These are phyloP conservation scores for Papilio elwesi DNA, from an alignment of 2,888 invertebrate genomes.

Conservation along the genomic window DNA sequence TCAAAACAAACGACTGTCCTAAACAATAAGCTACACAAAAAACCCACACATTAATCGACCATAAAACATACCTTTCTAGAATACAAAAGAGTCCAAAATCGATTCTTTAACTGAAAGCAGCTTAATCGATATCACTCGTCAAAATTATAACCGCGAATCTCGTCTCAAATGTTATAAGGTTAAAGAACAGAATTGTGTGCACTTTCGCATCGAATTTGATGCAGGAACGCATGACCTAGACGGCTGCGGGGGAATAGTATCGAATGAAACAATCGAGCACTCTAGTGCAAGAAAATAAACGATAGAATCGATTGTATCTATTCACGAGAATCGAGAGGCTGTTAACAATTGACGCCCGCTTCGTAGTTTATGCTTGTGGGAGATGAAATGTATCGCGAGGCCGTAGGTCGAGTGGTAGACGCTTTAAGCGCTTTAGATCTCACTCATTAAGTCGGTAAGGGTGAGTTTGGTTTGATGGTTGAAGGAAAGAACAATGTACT, in stretches of 20 bases:
- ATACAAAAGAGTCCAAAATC: conserved; percentile 52
- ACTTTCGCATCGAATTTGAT: conserved; percentile 58
- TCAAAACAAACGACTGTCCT: conserved; percentile 76
- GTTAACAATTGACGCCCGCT: conserved; percentile 82
- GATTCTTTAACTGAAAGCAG: conserved; percentile 44
- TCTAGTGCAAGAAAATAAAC: conserved; percentile 76
- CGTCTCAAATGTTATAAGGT: conserved; percentile 56
- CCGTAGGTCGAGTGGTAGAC: conserved; percentile 68
- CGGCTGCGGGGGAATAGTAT: conserved; percentile 60
- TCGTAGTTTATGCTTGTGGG: conserved; percentile 76
- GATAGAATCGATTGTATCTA: conserved; percentile 77
- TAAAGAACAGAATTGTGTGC: conserved; percentile 59
- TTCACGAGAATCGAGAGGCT: conserved; percentile 80
- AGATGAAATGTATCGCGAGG: conserved; percentile 81
- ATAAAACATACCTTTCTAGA: conserved; percentile 47
- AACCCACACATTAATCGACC: conserved; percentile 41
- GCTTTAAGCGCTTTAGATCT: conserved; percentile 47
- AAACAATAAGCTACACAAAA: conserved; percentile 54
- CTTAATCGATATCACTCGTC: conserved; percentile 69
- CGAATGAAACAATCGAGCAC: conserved; percentile 75
- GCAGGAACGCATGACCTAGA: conserved; percentile 56
- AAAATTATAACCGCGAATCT: conserved; percentile 66
- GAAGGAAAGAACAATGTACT: conserved; percentile 62
- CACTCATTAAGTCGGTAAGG: conserved; percentile 47
- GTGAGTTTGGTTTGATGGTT: conserved; percentile 51